A percentile compares a stretch with the other conserved stretches of the same genome.
phyloP scores from a whole-genome alignment of 2,797 vertebrate species.

The Anableps anableps region DNA sequence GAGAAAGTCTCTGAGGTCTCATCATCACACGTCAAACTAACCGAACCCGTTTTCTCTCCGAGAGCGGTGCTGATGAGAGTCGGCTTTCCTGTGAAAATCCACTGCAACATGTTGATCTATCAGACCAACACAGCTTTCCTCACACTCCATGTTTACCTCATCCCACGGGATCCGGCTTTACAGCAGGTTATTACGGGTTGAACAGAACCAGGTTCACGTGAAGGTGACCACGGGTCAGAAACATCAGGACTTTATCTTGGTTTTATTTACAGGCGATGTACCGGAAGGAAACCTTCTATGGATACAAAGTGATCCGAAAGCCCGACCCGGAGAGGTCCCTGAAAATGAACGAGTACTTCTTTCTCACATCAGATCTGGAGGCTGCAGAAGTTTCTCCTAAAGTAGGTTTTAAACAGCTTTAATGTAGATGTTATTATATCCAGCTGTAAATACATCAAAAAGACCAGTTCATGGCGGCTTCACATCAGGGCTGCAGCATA shows the following conservation, averaged over 20 bases:
- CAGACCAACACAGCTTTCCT: slow-evolving; percentile 21
- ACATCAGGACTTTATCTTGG: not conserved
- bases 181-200: slow-evolving; percentile 10
- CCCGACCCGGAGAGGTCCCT: not conserved
- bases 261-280: not conserved
- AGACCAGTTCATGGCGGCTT: too few species aligned
- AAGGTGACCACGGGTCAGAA: not conserved
- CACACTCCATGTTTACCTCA: slow-evolving; percentile 30
- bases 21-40: slow-evolving; percentile 31
- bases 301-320: not conserved
- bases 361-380: slow-evolving; percentile 1
- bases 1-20: slow-evolving; percentile 22
- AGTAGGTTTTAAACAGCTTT: not conserved
- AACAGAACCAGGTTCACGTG: not conserved
- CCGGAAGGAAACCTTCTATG: rapidly evolving
- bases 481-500: not conserved
- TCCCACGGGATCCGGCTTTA: slow-evolving; percentile 24
- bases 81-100: not conserved
- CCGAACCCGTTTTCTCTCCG: not conserved
- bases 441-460: too few species aligned
- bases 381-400: slow-evolving; percentile 5
- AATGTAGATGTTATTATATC: not conserved
- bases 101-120: slow-evolving; percentile 26
- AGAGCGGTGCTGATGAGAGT: not conserved
- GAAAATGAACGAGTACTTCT: not conserved